Conservation (phyloP, 1,140 invertebrate genomes). For the Sycophaga agraensis region DNA sequence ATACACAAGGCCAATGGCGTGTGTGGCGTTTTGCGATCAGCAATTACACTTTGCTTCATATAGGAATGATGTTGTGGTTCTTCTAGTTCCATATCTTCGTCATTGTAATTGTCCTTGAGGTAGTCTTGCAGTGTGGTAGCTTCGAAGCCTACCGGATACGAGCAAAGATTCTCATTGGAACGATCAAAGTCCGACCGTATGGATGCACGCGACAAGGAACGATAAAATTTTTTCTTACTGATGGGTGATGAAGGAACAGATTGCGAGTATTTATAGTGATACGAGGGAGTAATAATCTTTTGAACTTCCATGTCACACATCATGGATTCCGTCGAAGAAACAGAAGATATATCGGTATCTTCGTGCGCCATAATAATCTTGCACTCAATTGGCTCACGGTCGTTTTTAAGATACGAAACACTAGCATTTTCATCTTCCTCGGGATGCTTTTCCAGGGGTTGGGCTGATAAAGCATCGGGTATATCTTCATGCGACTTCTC, state of each 20-base stretch:
- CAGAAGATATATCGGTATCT: constrained; percentile 16
- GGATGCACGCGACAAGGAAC: constrained; percentile 37
- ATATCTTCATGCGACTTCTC: constrained; percentile 13
- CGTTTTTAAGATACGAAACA: constrained; percentile 4
- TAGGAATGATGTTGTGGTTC: constrained; percentile 30
- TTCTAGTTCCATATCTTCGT: constrained; percentile 55
- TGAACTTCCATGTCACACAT: constrained; percentile 20
- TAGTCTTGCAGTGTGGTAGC: constrained; percentile 41
- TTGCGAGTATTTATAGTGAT: constrained; percentile 46
- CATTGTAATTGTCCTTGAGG: constrained; percentile 52
- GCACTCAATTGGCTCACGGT: constrained; percentile 5
- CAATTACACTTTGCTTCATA: constrained; percentile 35
- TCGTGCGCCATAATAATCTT: constrained; percentile 24
- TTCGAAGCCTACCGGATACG: constrained; percentile 47
- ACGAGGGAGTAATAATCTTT: constrained; percentile 26
- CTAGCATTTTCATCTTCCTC: constrained; percentile 15
- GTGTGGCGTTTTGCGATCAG: constrained; percentile 37
- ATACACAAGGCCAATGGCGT: constrained; percentile 39
- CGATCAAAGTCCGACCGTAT: constrained; percentile 42
- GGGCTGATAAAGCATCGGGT: not conserved
- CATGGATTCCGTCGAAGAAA: not conserved
- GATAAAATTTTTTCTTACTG: constrained; percentile 35
- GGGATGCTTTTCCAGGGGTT: constrained; percentile 3
- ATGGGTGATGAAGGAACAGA: constrained; percentile 48
- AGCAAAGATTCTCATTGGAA: constrained; percentile 45